Base-by-base conservation (phyloP, 2,888 invertebrate species). In the Machimus rusticus region DNA sequence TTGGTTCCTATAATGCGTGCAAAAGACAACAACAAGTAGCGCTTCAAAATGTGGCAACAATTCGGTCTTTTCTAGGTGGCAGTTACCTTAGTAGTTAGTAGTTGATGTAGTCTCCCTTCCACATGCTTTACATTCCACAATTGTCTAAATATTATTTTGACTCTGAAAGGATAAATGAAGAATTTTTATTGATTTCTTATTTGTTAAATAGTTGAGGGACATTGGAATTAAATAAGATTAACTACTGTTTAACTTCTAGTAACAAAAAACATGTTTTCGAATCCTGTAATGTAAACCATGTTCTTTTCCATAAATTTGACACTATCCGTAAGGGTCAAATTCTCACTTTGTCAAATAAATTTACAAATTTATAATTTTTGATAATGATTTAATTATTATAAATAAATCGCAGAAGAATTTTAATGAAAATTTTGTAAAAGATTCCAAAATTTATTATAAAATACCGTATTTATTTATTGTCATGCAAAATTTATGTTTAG, bases 11-110 rank as follows among this genome's bases (percentile, higher is more conserved):
- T 74, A 31, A 76, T n/a, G 76, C 76, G 76, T 76, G 76, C 76
- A 76, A 39, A 34, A 76, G 76, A 66, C 76, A 76, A 37, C 76
- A 76, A 37, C 76, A 76, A 34, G 76, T 76, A 76, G 76, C 34
- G 76, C 76, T 76, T 76, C 39, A 76, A 76, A 39, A 76, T 37
- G 76, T 76, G 76, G 76, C 34, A 31, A 76, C 39, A 76, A 76
- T 76, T 76, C 37, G 76, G 8, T 76, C 19, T 16, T n/a, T 76
- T 76, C 39, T 76, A 76, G 37, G 39, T 76, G 76, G 37, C 74
- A 78, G 31, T 84, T 86, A 88, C 88, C 87, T 87, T 87, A 78
- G 57, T 34, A 57, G 81, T 84, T 79, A 87, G 86, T 37, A 87
- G 86, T 78, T 85, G 79, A 76, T 34, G 85, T 46, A 88, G 78